These are phyloP conservation scores for Idaea biselata DNA, from an alignment of 2,888 invertebrate species.

Conservation along the genomic window DNA sequence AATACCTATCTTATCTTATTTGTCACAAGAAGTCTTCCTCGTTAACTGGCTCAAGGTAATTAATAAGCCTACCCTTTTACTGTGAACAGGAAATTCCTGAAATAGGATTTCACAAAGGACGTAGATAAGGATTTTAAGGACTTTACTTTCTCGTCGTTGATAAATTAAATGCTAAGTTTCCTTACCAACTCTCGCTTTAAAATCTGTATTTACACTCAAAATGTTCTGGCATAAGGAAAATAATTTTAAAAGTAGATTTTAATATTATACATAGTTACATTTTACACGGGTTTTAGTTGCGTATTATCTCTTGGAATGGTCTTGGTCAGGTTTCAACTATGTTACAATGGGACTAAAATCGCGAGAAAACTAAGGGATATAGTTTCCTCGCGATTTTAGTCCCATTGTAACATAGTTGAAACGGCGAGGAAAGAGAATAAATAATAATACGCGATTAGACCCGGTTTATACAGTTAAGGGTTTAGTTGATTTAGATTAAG, in stretches of 20 bases:
- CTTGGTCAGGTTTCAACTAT: too few species aligned
- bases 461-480: too few species aligned
- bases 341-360: too few species aligned
- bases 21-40: neutral
- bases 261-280: too few species aligned
- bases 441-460: too few species aligned
- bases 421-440: too few species aligned
- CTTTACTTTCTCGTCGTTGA: neutral
- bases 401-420: too few species aligned
- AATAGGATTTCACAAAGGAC: neutral
- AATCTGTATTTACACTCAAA: neutral
- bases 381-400: too few species aligned
- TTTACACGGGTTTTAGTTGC: too few species aligned
- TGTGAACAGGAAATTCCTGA: neutral
- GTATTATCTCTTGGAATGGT: too few species aligned
- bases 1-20: neutral
- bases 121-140: constrained; percentile 1
- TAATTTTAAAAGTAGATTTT: neutral
- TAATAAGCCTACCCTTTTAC: neutral
- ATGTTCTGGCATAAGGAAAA: neutral
- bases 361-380: too few species aligned
- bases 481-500: too few species aligned
- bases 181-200: neutral
- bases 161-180: neutral
- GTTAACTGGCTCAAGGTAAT: neutral